A percentile compares a stretch with the other conserved stretches of the same genome.
Evolutionary conservation across 2,888 invertebrate genomes (phyloP).

Genomic region (Pachycephus smyrnensis): DNA sequence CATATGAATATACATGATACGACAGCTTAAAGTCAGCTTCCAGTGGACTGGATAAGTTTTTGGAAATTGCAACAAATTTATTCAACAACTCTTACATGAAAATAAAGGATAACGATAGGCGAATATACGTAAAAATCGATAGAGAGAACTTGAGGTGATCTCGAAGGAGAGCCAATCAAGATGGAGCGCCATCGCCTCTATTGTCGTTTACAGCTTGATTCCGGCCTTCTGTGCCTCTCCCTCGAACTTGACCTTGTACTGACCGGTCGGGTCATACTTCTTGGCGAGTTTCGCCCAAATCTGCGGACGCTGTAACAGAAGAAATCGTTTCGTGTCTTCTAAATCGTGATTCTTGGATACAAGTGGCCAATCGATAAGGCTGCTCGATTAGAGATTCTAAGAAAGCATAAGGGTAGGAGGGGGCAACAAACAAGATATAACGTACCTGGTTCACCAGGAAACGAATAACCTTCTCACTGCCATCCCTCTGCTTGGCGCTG

Average conservation of each 20-base stretch:
- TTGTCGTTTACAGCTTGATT: slow-evolving; percentile 44
- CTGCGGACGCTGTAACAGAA: slow-evolving; percentile 57
- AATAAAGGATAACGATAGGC: not conserved
- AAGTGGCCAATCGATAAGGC: too few species aligned
- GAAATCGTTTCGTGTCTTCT: not conserved
- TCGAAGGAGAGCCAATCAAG: slow-evolving; percentile 22
- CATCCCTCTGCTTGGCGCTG: slow-evolving; percentile 74
- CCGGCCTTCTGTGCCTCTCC: slow-evolving; percentile 67
- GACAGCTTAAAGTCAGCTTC: too few species aligned
- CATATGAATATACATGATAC: too few species aligned
- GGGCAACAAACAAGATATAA: slow-evolving; percentile 2
- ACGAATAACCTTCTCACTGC: slow-evolving; percentile 75
- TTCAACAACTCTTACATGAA: too few species aligned
- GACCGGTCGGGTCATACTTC: slow-evolving; percentile 78
- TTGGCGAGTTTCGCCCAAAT: slow-evolving; percentile 75
- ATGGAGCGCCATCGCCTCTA: slow-evolving; percentile 4
- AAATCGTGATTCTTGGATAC: too few species aligned
- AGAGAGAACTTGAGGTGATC: slow-evolving; percentile 29
- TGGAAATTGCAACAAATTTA: too few species aligned
- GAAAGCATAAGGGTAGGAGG: not conserved
- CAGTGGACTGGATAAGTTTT: too few species aligned
- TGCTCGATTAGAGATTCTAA: not conserved
- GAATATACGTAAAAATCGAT: not conserved
- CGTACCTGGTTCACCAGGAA: slow-evolving; percentile 71
- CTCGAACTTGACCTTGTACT: slow-evolving; percentile 76